Evolutionary conservation across 2,888 invertebrate genomes (phyloP).

Genomic region (Helicoverpa assulta): DNA sequence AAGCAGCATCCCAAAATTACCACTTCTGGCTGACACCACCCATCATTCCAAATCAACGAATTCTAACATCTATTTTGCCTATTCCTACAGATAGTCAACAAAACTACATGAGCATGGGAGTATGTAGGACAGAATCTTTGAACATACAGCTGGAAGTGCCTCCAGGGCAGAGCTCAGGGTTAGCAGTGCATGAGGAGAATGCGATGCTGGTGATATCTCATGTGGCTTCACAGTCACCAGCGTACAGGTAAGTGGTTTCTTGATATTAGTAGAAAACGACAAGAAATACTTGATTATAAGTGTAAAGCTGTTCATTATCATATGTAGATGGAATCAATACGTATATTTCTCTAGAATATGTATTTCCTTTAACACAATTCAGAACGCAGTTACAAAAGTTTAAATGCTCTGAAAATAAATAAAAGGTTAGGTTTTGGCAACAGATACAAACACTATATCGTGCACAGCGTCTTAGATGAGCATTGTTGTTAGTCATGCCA

Average conservation of each 20-base stretch:
- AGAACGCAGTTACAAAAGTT: too few species aligned
- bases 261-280: too few species aligned
- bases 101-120: conserved; percentile 85
- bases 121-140: conserved; percentile 85
- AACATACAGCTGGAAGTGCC: conserved; percentile 86
- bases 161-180: conserved; percentile 84
- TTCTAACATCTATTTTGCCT: not conserved
- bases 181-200: conserved; percentile 84
- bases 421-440: too few species aligned
- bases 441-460: too few species aligned
- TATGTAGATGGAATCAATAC: too few species aligned
- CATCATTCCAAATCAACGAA: not conserved
- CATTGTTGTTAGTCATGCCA: too few species aligned
- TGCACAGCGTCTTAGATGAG: too few species aligned
- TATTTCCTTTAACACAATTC: too few species aligned
- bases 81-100: conserved; percentile 76
- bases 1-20: not conserved
- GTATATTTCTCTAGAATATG: too few species aligned
- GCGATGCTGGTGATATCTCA: conserved; percentile 82
- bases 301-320: too few species aligned
- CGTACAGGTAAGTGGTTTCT: conserved; percentile 77
- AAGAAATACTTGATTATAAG: too few species aligned
- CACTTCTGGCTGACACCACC: not conserved
- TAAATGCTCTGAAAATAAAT: too few species aligned
- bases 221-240: conserved; percentile 84